Percentiles rank a stretch among this genome's conserved stretches.
Evolutionary conservation across 2,797 vertebrate species (phyloP).

Genomic region (Poeciliopsis gracilis): DNA sequence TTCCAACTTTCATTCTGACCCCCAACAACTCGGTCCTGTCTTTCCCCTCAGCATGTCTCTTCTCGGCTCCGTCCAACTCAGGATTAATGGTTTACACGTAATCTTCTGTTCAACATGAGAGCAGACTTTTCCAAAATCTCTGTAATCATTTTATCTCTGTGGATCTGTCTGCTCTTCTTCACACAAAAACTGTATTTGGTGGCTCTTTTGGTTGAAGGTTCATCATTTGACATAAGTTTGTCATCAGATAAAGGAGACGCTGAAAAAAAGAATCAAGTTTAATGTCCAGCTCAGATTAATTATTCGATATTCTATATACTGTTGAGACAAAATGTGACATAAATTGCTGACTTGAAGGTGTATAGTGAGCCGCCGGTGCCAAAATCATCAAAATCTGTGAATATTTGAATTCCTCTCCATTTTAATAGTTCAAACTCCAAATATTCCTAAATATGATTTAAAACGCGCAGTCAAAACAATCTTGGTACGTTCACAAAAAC

Average conservation of each 20-base stretch:
- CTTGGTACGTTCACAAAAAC: background rate
- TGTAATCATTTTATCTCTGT: conserved; percentile 75
- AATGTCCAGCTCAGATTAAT: conserved; percentile 12
- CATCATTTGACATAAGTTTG: conserved; percentile 6
- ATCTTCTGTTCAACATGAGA: conserved; percentile 80
- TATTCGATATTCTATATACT: conserved; percentile 1
- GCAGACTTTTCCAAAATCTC: conserved; percentile 80
- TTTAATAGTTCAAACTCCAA: background rate
- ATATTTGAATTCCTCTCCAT: background rate
- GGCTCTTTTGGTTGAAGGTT: conserved; percentile 27
- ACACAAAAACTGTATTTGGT: conserved; percentile 25
- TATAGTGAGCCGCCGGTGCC: background rate
- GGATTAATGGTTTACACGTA: conserved; percentile 81
- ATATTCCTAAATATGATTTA: background rate
- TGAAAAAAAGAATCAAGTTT: conserved; percentile 6
- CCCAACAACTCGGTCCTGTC: conserved; percentile 25
- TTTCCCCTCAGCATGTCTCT: conserved; percentile 42
- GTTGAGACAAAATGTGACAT: background rate
- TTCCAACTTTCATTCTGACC: conserved; percentile 50
- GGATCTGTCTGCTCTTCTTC: conserved; percentile 57
- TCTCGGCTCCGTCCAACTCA: conserved; percentile 68
- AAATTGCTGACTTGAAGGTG: conserved; percentile 17
- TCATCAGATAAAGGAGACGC: conserved; percentile 8
- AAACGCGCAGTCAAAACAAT: background rate
- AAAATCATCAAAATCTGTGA: background rate